These are phyloP conservation scores for Phocides pigmalion DNA, from an alignment of 1,140 invertebrate genomes.

Conservation along the genomic window DNA sequence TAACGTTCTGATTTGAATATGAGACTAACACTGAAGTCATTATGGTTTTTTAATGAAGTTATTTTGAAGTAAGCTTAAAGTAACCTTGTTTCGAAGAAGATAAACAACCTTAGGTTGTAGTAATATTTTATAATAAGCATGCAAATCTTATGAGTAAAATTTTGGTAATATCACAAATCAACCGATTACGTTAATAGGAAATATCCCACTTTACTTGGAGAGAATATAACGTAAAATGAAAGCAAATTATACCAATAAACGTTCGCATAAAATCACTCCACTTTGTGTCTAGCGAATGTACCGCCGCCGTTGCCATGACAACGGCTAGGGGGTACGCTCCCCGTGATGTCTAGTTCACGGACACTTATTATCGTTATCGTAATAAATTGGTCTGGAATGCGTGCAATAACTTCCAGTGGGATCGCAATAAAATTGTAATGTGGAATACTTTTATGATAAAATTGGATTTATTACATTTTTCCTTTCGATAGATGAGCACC, in stretches of 20 bases:
- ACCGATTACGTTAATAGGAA: too few relatives aligned
- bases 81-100: too few relatives aligned
- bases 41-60: too few relatives aligned
- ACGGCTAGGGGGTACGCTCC: slow-evolving; percentile 55
- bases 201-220: too few relatives aligned
- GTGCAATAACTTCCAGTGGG: slow-evolving; percentile 63
- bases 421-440: slow-evolving; percentile 69
- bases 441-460: slow-evolving; percentile 56
- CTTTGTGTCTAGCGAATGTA: slow-evolving; percentile 4
- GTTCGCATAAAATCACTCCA: background rate
- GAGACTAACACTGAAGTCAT: too few relatives aligned
- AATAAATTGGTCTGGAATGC: slow-evolving; percentile 79
- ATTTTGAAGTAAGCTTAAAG: too few relatives aligned
- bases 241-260: background rate
- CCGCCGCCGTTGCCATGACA: slow-evolving; percentile 60
- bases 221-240: background rate
- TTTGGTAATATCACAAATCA: too few relatives aligned
- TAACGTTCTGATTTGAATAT: too few relatives aligned
- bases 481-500: slow-evolving; percentile 23
- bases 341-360: slow-evolving; percentile 69
- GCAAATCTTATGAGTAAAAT: too few relatives aligned
- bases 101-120: too few relatives aligned
- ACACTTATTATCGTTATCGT: slow-evolving; percentile 79
- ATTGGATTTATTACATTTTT: slow-evolving; percentile 32
- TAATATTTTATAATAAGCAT: too few relatives aligned